Percentiles rank a stretch among this genome's conserved stretches.
Evolutionary conservation across 2,113 vertebrate genomes (phyloP).

Genomic region (Gambusia affinis): DNA sequence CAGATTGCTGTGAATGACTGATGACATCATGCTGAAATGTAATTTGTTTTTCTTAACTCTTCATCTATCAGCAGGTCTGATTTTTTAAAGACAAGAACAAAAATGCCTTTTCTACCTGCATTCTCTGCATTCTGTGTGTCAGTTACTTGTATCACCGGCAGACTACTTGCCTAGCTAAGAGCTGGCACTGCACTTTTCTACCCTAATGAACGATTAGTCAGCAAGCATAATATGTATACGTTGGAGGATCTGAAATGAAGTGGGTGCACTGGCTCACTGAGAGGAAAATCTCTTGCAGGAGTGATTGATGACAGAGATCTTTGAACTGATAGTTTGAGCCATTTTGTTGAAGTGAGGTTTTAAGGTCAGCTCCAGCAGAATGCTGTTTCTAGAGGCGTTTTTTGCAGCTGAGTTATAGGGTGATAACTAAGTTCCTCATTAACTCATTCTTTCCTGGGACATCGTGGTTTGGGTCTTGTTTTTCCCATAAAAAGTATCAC

Average conservation of each 20-base stretch:
- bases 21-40: neutral
- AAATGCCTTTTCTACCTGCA: neutral
- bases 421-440: conserved; percentile 1
- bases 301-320: conserved; percentile 4
- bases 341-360: conserved; percentile 15
- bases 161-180: neutral
- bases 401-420: conserved; percentile 1
- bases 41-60: neutral
- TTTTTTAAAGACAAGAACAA: neutral
- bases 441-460: neutral
- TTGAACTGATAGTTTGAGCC: conserved; percentile 8
- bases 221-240: neutral
- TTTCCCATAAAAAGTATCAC: no score
- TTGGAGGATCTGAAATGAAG: neutral
- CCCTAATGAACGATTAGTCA: neutral
- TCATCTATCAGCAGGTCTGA: neutral
- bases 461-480: neutral
- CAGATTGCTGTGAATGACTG: neutral
- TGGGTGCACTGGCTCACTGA: neutral
- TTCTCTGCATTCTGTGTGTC: neutral
- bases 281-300: neutral
- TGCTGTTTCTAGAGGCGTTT: conserved; percentile 9
- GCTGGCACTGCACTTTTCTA: neutral
- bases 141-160: neutral
- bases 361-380: conserved; percentile 13